Base-by-base conservation (phyloP, 2,113 vertebrate genomes). In the Blennius ocellaris region DNA sequence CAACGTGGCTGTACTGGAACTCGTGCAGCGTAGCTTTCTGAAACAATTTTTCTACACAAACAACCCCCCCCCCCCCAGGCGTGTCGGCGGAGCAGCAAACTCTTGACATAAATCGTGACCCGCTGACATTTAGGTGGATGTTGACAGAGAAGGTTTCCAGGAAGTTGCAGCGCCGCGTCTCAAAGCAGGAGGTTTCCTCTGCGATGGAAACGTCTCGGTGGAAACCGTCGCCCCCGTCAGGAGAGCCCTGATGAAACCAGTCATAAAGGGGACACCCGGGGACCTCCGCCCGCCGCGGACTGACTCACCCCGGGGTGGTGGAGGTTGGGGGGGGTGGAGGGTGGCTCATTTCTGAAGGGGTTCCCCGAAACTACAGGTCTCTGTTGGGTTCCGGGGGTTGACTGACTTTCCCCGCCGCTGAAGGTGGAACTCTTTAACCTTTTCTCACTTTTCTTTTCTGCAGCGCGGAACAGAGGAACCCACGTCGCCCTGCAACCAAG, bases 231-330 rank as follows among this genome's bases (percentile, higher is more conserved):
- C 50, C 48, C 66, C 78, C 74, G 73, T 65, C 15, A 67, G 92
- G 92, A 92, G 85, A 93, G 81, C 89, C 92, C 92, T 88, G 91
- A 45, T 86, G 87, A 92, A 86, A 87, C 79, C 61, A 76, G 84
- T 92, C 90, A 87, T 80, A 72, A 57, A 87, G 90, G 92, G 92
- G 91, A 91, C 86, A 86, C 87, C 92, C 86, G 53, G 79, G 64
- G n/a, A n/a, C 83, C 86, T 73, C 68, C 91, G 41, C 87, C 85
- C 85, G 73, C 66, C 72, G 64, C 79, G 47, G 63, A 2, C 37
- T 92, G 90, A 92, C 75, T 92, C 89, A 91, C 49, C 36, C n/a
- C n/a, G n/a, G n/a, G n/a, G n/a, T n/a, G n/a, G n/a, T n/a, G n/a
- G n/a, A n/a, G n/a, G n/a, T n/a, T n/a, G n/a, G n/a, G n/a, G n/a